A percentile compares a stretch with the other conserved stretches of the same genome.
Conservation (phyloP, 2,797 vertebrate genomes). For the Gymnoscopelus microlampas region DNA sequence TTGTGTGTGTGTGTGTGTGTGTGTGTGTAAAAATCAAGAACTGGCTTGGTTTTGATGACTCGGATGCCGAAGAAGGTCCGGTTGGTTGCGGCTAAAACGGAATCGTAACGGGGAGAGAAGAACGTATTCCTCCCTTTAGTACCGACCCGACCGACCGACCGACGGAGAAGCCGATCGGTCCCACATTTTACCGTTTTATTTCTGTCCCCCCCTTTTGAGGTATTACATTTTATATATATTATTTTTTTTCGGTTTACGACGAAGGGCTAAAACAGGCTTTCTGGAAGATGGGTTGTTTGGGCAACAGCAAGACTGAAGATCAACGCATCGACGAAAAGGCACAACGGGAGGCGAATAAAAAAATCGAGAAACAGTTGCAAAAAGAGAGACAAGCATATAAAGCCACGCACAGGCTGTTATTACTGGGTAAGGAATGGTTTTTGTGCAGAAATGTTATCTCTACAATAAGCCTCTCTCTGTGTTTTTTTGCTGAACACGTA, state of each 20-base stretch:
- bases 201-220: constrained; percentile 21
- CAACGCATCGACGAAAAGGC: constrained; percentile 98
- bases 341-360: constrained; percentile 97
- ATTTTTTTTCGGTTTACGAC: constrained; percentile 62
- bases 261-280: constrained; percentile 71
- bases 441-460: constrained; percentile 48
- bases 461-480: constrained; percentile 40
- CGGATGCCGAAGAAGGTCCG: constrained; percentile 51
- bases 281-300: constrained; percentile 96
- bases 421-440: constrained; percentile 88
- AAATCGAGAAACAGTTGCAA: constrained; percentile 97
- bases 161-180: constrained; percentile 68
- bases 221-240: constrained; percentile 33
- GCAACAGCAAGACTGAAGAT: constrained; percentile 98
- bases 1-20: constrained; percentile 57
- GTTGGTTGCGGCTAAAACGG: constrained; percentile 79
- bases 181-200: constrained; percentile 57
- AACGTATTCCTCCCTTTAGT: constrained; percentile 73
- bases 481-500: constrained; percentile 73
- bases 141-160: constrained; percentile 18
- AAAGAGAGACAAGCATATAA: constrained; percentile 96
- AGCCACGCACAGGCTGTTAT: constrained; percentile 94
- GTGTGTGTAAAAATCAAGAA: constrained; percentile 46
- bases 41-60: constrained; percentile 63
- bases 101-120: constrained; percentile 72